Evolutionary conservation across 2,797 vertebrate genomes (phyloP), one percentile per base, ranked within the genome.

Genomic region (Megaceryle alcyon): DNA sequence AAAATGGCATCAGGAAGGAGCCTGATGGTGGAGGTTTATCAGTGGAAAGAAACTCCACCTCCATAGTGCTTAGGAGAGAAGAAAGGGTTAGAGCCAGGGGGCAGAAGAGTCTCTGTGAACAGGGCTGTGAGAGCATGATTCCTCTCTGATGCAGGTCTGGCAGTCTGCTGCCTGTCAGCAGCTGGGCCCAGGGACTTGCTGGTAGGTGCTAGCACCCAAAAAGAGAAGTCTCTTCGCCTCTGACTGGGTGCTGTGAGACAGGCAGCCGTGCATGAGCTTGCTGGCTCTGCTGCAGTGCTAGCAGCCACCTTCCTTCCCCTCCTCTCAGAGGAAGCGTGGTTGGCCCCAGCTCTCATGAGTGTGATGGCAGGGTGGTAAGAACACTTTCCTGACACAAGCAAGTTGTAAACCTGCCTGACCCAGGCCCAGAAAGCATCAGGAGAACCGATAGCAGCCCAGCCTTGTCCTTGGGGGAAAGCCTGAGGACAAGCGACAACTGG

Each of bases 391-490:
- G 2, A 6, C 59, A 14, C 0, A 1, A 56, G 22, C 2, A 1
- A 31, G 31, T 18, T 66, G 7, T 37, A 63, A 90, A 77, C 16
- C 33, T 48, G 41, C 70, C 78, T 25, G 28, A 33, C 56, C 31
- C 23, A 26, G 88, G 61, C 35, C 59, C 23, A 5, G 16, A 92
- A 84, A 79, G 11, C 71, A 82, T 33, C 12, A 4, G 44, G 53
- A 86, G 70, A 9, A 48, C 13, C 0, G 0, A 54, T 14, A 82
- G 63, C 43, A 80, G 71, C 64, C 51, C 72, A 88, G 80, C 77
- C 63, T 69, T 9, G 88, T 66, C 94, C 92, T 87, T 91, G 85
- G 86, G 86, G 89, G 91, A 81, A 63, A 89, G 54, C 85, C 76
- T 0, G 59, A 94, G 92, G 86, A 95, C 59, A 19, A 60, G 73